Base-by-base conservation (phyloP, 2,888 invertebrate genomes). In the Lepidocyrtoides sp. region DNA sequence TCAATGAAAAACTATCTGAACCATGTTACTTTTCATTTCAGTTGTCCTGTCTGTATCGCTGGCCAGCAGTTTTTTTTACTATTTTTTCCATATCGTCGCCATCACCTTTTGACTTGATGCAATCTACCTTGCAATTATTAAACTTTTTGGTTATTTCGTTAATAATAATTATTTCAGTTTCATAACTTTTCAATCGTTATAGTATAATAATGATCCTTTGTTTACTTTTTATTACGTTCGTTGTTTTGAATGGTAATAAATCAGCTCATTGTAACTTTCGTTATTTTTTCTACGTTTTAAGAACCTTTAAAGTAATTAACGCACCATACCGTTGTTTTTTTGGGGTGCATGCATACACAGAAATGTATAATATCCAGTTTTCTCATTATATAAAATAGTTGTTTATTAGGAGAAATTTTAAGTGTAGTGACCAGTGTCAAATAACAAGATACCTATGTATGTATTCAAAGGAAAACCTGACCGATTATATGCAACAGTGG, bases 401-500 rank as follows among this genome's bases (percentile, higher is more conserved):
- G n/a, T 5, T 69, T 1, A 36, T 36, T 69, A 12, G 29, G 17
- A 2, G 69, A 17, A 3, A 69, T 69, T 36, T 36, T 69, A 14
- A 29, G 12, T 44, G 17, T 17, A n/a, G 20, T 2, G 14, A n/a
- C n/a, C 12, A 2, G 12, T 54, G 54, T 79, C 29, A 84, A 20
- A 29, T 7, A 48, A 54, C 54, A 63, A 91, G 60, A 79, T 79
- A 91, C 72, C 81, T 91, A 82, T 69, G 72, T 81, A 57, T 81
- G 32, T 81, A 81, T 57, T 87, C 44, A 86, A 57, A 75, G n/a
- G n/a, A 48, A 60, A 91, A 91, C 91, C 91, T 91, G 91, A 91
- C 69, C 86, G 86, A 91, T 86, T 77, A 82, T 77, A 82, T 81
- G 86, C 66, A 91, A 91, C 91, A 91, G 91, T 91, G 91, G 91